Evolutionary conservation across 2,113 vertebrate genomes (phyloP).

Genomic region (cat (Felis catus)): F.catus_Fca126_mat1.0 CM031416.1:71439001-71439500

Average conservation of each 20-base stretch:
- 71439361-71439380: conserved; percentile 45
- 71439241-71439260: conserved; percentile 45
- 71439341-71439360: not conserved
- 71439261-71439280: conserved; percentile 53
- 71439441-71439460: conserved; percentile 63
- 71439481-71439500: not conserved
- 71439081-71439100: conserved; percentile 60
- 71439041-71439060: conserved; percentile 68
- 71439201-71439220: conserved; percentile 44
- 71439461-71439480: conserved; percentile 16
- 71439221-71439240: conserved; percentile 54
- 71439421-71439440: conserved; percentile 63
- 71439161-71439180: conserved; percentile 34
- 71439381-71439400: conserved; percentile 56
- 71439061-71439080: conserved; percentile 50
- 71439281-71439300: conserved; percentile 55
- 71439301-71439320: conserved; percentile 49
- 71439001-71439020: not conserved
- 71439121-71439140: conserved; percentile 50
- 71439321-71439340: conserved; percentile 49
- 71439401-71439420: conserved; percentile 37
- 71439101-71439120: conserved; percentile 57
- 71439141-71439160: not conserved
- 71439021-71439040: conserved; percentile 47
- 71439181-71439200: conserved; percentile 49